phyloP scores from a whole-genome alignment of 2,797 vertebrate species.

The Myoxocephalus aenaeus region DNA sequence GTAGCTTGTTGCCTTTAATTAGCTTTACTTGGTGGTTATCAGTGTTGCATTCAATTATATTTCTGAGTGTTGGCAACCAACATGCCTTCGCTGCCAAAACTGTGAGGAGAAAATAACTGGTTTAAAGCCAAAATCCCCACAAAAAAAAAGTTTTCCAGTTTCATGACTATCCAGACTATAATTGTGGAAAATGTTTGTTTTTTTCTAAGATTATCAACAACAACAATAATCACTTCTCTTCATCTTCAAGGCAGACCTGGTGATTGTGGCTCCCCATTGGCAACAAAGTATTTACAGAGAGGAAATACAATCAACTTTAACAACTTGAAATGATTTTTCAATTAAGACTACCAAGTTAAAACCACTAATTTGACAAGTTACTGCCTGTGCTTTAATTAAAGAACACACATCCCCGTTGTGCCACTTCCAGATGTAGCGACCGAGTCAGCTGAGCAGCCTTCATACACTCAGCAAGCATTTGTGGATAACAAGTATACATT shows the following conservation, averaged over 20 bases:
- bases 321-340: background rate
- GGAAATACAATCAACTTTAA: background rate
- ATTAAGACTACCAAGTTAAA: background rate
- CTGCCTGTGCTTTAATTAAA: background rate
- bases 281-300: background rate
- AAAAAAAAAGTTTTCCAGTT: background rate
- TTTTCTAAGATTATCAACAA: background rate
- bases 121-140: background rate
- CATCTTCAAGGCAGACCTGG: background rate
- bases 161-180: background rate
- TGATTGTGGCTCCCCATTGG: background rate
- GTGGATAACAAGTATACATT: constrained; percentile 2
- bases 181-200: background rate
- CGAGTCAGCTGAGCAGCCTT: background rate
- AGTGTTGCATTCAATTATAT: background rate
- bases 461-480: background rate
- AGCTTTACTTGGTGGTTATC: background rate
- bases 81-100: background rate
- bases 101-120: background rate
- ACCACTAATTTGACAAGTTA: background rate
- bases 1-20: background rate
- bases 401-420: background rate
- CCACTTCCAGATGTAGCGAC: background rate
- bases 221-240: background rate
- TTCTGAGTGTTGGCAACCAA: background rate